These are phyloP conservation scores for Penaeus chinensis DNA, from an alignment of 1,140 invertebrate species.

Conservation along the genomic window DNA sequence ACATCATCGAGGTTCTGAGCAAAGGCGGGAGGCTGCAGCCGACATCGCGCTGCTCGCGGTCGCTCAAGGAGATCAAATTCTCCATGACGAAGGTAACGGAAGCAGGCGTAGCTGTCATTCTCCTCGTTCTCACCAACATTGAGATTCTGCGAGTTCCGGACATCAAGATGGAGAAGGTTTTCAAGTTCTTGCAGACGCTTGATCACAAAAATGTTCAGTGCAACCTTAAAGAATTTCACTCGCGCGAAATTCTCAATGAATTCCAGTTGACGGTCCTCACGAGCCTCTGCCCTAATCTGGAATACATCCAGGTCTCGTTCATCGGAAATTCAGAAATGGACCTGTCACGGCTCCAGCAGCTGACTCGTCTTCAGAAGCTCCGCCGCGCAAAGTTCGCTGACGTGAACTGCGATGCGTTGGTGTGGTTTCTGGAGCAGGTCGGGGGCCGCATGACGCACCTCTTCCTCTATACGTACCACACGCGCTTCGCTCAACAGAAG, in stretches of 20 bases:
- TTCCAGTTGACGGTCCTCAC: slow-evolving; percentile 59
- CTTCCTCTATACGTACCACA: slow-evolving; percentile 60
- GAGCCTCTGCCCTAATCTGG: slow-evolving; percentile 60
- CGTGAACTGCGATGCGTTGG: slow-evolving; percentile 59
- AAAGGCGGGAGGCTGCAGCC: slow-evolving; percentile 51
- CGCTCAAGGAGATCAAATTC: slow-evolving; percentile 61
- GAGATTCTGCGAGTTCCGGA: slow-evolving; percentile 61
- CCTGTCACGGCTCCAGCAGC: slow-evolving; percentile 47
- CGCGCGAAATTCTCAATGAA: slow-evolving; percentile 61
- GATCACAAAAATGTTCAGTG: slow-evolving; percentile 60
- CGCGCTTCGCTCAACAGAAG: slow-evolving; percentile 59
- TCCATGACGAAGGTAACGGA: slow-evolving; percentile 64
- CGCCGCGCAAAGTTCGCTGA: slow-evolving; percentile 59
- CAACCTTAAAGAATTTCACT: slow-evolving; percentile 62
- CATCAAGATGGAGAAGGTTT: slow-evolving; percentile 62
- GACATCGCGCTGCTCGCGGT: slow-evolving; percentile 40
- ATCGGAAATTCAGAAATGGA: slow-evolving; percentile 61
- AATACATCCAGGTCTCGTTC: slow-evolving; percentile 62
- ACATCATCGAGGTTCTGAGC: slow-evolving; percentile 54
- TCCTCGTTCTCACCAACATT: slow-evolving; percentile 59
- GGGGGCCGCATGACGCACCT: slow-evolving; percentile 58
- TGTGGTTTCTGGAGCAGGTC: slow-evolving; percentile 55
- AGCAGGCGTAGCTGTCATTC: slow-evolving; percentile 62
- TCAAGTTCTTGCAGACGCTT: slow-evolving; percentile 59
- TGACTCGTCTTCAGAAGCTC: slow-evolving; percentile 52